Percentiles rank a stretch among this genome's conserved stretches.
These are phyloP conservation scores for Polymixis flavicincta DNA, from an alignment of 2,888 invertebrate species.

Conservation along the genomic window DNA sequence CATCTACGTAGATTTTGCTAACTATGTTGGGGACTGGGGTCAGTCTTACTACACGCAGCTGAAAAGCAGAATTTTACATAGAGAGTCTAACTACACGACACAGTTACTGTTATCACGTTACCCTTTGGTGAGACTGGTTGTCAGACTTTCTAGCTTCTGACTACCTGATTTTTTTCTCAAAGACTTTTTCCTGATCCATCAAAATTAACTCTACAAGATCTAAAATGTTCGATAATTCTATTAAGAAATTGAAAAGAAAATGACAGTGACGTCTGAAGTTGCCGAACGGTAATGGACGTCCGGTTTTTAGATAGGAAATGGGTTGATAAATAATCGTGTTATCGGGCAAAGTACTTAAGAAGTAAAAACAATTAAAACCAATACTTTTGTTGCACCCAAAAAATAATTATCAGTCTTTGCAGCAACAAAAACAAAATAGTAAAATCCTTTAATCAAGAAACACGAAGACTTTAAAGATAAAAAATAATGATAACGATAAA, in stretches of 20 bases:
- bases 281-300: conserved; percentile 28
- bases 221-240: conserved; percentile 10
- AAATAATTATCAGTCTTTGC: background rate
- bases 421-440: conserved; percentile 11
- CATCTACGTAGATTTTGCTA: background rate
- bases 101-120: too few relatives aligned
- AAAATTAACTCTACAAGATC: background rate
- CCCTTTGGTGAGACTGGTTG: background rate
- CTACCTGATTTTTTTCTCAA: background rate
- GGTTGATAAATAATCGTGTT: conserved; percentile 12
- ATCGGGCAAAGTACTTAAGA: background rate
- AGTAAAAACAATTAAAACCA: background rate
- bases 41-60: background rate
- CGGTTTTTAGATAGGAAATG: conserved; percentile 11
- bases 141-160: background rate
- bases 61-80: background rate
- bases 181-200: background rate
- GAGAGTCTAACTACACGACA: too few relatives aligned
- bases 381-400: background rate
- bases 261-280: conserved; percentile 17
- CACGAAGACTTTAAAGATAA: conserved; percentile 34
- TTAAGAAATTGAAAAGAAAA: conserved; percentile 26
- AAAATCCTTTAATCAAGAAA: conserved; percentile 15
- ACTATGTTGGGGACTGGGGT: background rate
- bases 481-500: conserved; percentile 35